These are phyloP conservation scores for Catharus fuscescens DNA, from an alignment of 2,113 vertebrate genomes.

Conservation along the genomic window DNA sequence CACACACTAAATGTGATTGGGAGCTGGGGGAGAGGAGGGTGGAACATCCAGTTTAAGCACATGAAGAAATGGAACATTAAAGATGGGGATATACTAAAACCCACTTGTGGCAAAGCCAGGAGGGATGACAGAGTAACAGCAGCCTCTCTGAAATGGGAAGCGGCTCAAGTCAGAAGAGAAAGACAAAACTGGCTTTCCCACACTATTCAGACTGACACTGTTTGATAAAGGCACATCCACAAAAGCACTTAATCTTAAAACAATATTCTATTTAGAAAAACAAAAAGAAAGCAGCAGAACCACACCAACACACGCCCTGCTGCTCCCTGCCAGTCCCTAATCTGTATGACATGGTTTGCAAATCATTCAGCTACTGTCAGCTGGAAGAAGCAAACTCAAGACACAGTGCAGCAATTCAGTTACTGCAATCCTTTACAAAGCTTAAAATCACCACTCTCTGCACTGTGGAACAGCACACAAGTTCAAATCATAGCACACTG, in stretches of 20 bases:
- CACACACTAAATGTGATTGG: background rate
- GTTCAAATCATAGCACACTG: accelerated
- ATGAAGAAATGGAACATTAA: background rate
- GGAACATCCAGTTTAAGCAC: background rate
- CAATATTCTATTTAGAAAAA: background rate
- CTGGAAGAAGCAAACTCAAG: background rate
- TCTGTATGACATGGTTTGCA: background rate
- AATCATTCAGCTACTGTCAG: background rate
- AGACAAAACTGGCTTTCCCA: background rate
- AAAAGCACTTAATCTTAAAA: background rate
- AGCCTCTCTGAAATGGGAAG: background rate
- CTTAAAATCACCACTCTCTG: background rate
- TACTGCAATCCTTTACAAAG: background rate
- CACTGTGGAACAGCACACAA: background rate
- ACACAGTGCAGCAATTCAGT: background rate
- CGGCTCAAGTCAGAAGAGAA: background rate
- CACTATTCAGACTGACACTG: background rate
- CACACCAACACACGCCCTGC: background rate
- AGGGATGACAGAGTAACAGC: background rate
- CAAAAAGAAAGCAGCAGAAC: background rate
- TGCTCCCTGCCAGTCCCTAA: background rate
- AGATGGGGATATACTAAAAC: background rate
- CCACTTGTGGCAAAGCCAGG: accelerated
- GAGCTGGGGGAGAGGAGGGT: background rate
- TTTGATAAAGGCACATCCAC: background rate